Evolutionary conservation across 1,140 invertebrate species (phyloP).

Genomic region (Bactericera cockerelli): DNA sequence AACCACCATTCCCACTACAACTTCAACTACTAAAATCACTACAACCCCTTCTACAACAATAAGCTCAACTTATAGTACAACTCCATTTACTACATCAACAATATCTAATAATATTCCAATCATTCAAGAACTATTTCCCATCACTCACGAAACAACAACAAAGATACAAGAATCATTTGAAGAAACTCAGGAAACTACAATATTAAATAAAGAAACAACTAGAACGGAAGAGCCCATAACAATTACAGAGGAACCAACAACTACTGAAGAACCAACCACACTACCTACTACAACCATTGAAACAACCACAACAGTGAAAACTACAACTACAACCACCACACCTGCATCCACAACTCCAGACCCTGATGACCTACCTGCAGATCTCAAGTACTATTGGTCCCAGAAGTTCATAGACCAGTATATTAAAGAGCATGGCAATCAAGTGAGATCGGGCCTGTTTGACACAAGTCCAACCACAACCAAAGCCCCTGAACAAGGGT

Average conservation of each 20-base stretch:
- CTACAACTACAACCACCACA: not conserved
- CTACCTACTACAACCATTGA: not conserved
- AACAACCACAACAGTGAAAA: not conserved
- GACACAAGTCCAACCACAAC: not conserved
- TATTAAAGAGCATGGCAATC: slow-evolving; percentile 5
- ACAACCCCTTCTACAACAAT: too few species aligned
- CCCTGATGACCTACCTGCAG: not conserved
- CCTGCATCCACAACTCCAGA: not conserved
- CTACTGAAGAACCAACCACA: not conserved
- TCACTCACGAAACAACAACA: too few species aligned
- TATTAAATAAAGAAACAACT: too few species aligned
- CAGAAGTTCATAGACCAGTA: not conserved
- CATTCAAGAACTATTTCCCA: too few species aligned
- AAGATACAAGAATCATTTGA: too few species aligned
- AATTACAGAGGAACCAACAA: not conserved
- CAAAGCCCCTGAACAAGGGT: not conserved
- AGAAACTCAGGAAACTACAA: too few species aligned
- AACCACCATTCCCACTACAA: too few species aligned
- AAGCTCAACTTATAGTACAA: too few species aligned
- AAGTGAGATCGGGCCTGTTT: not conserved
- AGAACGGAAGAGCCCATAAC: too few species aligned
- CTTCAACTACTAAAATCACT: too few species aligned
- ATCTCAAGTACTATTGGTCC: not conserved
- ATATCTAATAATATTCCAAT: too few species aligned
- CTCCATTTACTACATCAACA: too few species aligned